Evolutionary conservation across 2,113 vertebrate genomes (phyloP).

Genomic region (Microtus pennsylvanicus): DNA sequence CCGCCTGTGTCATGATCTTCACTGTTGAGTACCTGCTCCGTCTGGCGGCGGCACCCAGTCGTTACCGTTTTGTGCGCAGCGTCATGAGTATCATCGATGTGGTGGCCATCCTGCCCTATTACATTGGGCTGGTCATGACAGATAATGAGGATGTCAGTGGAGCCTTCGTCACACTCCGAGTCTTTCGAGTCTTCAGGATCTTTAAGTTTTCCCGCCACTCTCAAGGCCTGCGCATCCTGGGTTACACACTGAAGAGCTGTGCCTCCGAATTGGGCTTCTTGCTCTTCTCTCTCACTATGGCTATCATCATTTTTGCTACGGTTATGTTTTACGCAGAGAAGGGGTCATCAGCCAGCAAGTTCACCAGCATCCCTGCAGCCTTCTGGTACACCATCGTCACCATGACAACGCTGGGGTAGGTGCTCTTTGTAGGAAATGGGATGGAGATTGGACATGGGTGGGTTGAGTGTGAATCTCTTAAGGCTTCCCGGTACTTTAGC

Average conservation of each 20-base stretch:
- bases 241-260: constrained; percentile 98
- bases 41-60: constrained; percentile 94
- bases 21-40: constrained; percentile 97
- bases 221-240: constrained; percentile 96
- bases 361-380: constrained; percentile 98
- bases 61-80: constrained; percentile 94
- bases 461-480: background rate
- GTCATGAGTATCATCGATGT: constrained; percentile 99
- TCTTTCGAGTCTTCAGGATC: constrained; percentile 98
- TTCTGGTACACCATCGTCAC: constrained; percentile 99
- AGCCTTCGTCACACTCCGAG: constrained; percentile 97
- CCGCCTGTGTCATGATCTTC: constrained; percentile 99
- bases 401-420: constrained; percentile 99
- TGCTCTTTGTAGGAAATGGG: constrained; percentile 76
- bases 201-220: constrained; percentile 99
- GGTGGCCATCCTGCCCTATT: constrained; percentile 99
- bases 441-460: background rate
- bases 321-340: constrained; percentile 99
- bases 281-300: constrained; percentile 99
- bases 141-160: constrained; percentile 99
- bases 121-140: constrained; percentile 97
- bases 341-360: constrained; percentile 95
- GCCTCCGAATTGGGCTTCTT: constrained; percentile 99
- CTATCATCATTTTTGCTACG: constrained; percentile 99
- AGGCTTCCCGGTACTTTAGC: background rate